Percentiles rank a stretch among this genome's conserved stretches.
Conservation (phyloP, 2,113 vertebrate genomes). For the Prietella phreatophila region DNA sequence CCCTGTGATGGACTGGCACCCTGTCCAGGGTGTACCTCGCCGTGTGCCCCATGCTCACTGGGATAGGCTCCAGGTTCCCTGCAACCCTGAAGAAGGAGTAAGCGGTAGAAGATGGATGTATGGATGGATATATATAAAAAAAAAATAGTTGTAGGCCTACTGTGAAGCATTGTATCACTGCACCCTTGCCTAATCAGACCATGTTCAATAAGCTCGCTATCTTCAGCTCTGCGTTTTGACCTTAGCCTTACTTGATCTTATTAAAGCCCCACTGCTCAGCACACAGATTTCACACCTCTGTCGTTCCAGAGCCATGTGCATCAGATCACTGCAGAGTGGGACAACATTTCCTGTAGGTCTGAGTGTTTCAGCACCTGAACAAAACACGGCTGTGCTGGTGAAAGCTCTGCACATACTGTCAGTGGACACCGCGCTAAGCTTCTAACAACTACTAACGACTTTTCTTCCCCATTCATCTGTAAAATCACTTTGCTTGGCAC, state of each 20-base stretch:
- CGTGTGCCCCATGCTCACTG: too few species aligned
- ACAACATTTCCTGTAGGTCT: not conserved
- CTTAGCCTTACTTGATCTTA: constrained; percentile 8
- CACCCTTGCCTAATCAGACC: constrained; percentile 15
- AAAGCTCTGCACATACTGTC: not conserved
- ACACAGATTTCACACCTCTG: constrained; percentile 22
- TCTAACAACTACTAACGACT: not conserved
- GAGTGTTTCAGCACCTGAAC: not conserved
- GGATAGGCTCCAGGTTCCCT: too few species aligned
- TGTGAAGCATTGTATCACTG: not conserved
- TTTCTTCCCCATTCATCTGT: not conserved
- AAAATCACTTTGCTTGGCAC: not conserved
- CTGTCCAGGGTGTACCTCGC: too few species aligned
- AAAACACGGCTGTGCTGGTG: not conserved
- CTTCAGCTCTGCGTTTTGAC: constrained; percentile 10
- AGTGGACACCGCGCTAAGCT: not conserved
- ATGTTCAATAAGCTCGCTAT: not conserved
- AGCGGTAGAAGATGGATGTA: too few species aligned
- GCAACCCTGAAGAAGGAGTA: too few species aligned
- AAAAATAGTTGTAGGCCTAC: not conserved
- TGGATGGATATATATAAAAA: not conserved
- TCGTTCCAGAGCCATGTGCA: constrained; percentile 8
- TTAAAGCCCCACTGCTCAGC: not conserved
- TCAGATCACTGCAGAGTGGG: constrained; percentile 1
- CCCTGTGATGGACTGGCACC: too few species aligned